Percentiles rank a stretch among this genome's conserved stretches.
Conservation (phyloP, 2,888 invertebrate species). For the Leptinotarsa rubiginosa region DNA sequence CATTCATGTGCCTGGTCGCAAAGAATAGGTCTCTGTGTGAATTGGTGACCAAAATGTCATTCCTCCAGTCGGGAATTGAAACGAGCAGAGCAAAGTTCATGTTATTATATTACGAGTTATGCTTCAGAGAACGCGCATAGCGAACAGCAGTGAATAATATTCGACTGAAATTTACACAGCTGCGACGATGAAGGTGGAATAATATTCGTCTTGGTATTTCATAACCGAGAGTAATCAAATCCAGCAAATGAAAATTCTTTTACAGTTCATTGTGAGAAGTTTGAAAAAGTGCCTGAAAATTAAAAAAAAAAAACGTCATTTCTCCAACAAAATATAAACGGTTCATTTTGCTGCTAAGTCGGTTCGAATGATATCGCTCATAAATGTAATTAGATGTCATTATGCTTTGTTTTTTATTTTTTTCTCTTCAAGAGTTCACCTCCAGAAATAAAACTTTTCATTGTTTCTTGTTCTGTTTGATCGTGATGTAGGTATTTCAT, state of each 20-base stretch:
- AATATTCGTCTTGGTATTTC: not conserved
- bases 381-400: no score
- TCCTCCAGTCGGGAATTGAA: not conserved
- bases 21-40: not conserved
- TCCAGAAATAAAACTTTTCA: no score
- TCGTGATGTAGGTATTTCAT: no score
- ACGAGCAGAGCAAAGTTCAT: slow-evolving; percentile 1
- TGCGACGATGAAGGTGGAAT: not conserved
- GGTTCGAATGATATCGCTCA: no score
- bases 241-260: not conserved
- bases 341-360: no score
- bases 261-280: no score
- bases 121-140: not conserved
- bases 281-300: not conserved
- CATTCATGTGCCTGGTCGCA: not conserved
- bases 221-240: not conserved
- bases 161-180: slow-evolving; percentile 6
- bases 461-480: no score
- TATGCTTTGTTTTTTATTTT: no score
- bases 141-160: not conserved
- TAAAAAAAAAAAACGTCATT: no score
- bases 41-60: not conserved
- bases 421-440: no score
- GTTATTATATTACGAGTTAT: slow-evolving; percentile 8
- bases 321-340: no score